Conservation (phyloP, 2,797 vertebrate species). For the Danio tinwini region DNA sequence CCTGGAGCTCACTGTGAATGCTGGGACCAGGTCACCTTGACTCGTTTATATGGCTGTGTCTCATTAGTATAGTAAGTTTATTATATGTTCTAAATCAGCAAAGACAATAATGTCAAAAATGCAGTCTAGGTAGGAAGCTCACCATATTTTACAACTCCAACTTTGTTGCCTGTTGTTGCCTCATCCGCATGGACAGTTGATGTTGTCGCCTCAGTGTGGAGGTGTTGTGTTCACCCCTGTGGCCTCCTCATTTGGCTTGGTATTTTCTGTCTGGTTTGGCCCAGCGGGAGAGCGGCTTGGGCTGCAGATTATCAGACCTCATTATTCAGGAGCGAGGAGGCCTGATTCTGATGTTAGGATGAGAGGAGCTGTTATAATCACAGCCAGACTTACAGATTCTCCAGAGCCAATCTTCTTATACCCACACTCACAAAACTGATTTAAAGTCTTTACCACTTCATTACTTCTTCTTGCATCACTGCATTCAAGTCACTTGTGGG, state of each 20-base stretch:
- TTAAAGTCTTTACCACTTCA: neutral
- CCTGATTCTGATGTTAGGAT: slow-evolving; percentile 40
- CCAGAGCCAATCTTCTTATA: slow-evolving; percentile 37
- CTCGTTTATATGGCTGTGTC: neutral
- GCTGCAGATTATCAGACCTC: slow-evolving; percentile 54
- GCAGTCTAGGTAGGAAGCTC: neutral
- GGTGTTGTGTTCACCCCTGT: slow-evolving; percentile 19
- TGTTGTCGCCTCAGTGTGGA: slow-evolving; percentile 32
- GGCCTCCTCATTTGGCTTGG: slow-evolving; percentile 44
- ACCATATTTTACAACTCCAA: neutral
- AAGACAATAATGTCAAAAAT: neutral
- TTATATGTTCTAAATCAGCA: neutral
- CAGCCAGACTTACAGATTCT: slow-evolving; percentile 17
- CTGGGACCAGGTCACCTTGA: slow-evolving; percentile 6
- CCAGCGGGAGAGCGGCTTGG: slow-evolving; percentile 54
- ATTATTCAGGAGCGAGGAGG: slow-evolving; percentile 48
- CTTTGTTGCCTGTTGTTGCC: slow-evolving; percentile 44
- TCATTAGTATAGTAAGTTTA: neutral
- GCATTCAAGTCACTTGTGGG: neutral
- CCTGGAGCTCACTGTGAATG: too few relatives aligned
- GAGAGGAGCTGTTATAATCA: slow-evolving; percentile 52
- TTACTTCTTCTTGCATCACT: neutral
- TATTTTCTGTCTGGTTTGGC: slow-evolving; percentile 59
- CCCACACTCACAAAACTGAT: slow-evolving; percentile 21
- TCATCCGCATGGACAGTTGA: slow-evolving; percentile 37